These are phyloP conservation scores for Parapristionchus giblindavisi DNA, from an alignment of 2,888 invertebrate species.

Conservation along the genomic window DNA sequence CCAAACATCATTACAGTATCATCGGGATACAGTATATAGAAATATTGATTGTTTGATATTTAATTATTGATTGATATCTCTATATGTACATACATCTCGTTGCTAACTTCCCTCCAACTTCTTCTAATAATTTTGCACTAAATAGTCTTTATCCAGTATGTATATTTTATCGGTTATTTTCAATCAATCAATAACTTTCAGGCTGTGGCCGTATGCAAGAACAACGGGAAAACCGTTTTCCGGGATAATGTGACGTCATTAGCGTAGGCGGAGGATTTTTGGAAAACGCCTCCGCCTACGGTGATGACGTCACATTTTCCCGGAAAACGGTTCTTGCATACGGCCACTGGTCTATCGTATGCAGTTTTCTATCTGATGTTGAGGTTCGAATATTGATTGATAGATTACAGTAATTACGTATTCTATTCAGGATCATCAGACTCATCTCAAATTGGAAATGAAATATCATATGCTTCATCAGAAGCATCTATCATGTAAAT, in stretches of 20 bases:
- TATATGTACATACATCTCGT: conserved; percentile 89
- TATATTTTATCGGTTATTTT: neutral
- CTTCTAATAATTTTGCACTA: conserved; percentile 91
- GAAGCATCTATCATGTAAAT: too few relatives aligned
- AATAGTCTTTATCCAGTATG: conserved; percentile 91
- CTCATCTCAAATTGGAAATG: neutral
- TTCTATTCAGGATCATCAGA: conserved; percentile 25
- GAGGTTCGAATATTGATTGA: conserved; percentile 57
- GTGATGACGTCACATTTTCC: too few relatives aligned
- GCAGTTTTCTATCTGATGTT: conserved; percentile 71
- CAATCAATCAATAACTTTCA: conserved; percentile 53
- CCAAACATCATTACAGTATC: too few relatives aligned
- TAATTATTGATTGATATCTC: neutral
- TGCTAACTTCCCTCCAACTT: conserved; percentile 83
- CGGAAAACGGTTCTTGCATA: too few relatives aligned
- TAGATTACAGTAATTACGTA: neutral
- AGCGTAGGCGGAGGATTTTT: too few relatives aligned
- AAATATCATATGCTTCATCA: too few relatives aligned
- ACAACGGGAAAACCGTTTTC: too few relatives aligned
- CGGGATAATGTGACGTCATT: too few relatives aligned
- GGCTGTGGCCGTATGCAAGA: too few relatives aligned
- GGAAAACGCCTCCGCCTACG: too few relatives aligned
- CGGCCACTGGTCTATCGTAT: conserved; percentile 71
- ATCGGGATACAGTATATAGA: too few relatives aligned
- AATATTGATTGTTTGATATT: neutral